Evolutionary conservation across 2,797 vertebrate species (phyloP).

Genomic region (Otolemur crassicaudatus): DNA sequence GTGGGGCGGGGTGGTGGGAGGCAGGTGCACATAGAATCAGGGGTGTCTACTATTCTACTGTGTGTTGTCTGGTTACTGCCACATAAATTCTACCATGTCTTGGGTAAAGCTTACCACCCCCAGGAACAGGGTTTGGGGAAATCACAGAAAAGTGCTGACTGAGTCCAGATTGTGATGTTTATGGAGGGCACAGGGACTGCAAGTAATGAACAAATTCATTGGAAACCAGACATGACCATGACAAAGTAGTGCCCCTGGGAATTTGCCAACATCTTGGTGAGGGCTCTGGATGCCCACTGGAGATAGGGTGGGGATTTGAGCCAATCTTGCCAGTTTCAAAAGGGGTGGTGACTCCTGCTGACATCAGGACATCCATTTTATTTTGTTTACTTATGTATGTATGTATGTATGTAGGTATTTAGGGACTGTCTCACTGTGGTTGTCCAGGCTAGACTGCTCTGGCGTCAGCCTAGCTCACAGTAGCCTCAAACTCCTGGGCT

Average conservation of each 20-base stretch:
- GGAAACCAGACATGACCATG: background rate
- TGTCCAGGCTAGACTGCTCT: too few species aligned
- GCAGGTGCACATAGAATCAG: background rate
- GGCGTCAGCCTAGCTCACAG: too few species aligned
- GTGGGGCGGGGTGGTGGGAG: background rate
- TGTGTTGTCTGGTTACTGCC: background rate
- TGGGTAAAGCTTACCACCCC: background rate
- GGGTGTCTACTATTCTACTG: background rate
- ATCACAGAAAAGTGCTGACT: background rate
- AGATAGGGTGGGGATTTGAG: background rate
- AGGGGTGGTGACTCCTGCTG: background rate
- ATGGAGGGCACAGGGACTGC: background rate
- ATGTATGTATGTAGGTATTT: too few species aligned
- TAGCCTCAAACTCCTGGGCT: too few species aligned
- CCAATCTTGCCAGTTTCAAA: background rate
- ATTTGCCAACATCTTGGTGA: background rate
- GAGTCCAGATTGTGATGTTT: background rate
- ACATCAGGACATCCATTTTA: background rate
- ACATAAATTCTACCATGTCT: background rate
- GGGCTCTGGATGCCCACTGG: background rate
- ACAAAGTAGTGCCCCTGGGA: background rate
- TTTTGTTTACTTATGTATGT: too few species aligned
- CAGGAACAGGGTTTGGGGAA: background rate
- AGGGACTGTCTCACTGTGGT: too few species aligned
- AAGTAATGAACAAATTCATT: background rate